These are phyloP conservation scores for Octopus bimaculoides DNA, from an alignment of 1,140 invertebrate genomes.

Conservation along the genomic window DNA sequence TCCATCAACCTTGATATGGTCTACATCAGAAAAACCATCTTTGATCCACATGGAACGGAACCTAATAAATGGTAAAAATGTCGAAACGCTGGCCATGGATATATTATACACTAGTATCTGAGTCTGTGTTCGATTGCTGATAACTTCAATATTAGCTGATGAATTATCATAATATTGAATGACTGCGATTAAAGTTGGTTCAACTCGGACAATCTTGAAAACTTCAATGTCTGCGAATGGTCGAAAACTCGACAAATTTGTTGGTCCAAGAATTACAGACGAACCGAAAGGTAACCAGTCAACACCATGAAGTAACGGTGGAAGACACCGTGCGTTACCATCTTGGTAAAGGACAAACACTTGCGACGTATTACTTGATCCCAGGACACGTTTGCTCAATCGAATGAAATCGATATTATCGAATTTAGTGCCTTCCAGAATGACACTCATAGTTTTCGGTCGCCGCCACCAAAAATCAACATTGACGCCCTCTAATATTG, in stretches of 20 bases:
- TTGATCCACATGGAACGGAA: slow-evolving; percentile 40
- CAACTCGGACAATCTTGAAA: slow-evolving; percentile 19
- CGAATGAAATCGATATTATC: slow-evolving; percentile 27
- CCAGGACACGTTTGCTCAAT: slow-evolving; percentile 25
- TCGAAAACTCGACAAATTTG: slow-evolving; percentile 20
- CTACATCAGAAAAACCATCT: slow-evolving; percentile 37
- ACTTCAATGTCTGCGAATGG: slow-evolving; percentile 30
- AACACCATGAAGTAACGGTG: slow-evolving; percentile 36
- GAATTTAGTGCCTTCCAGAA: slow-evolving; percentile 16
- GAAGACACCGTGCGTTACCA: slow-evolving; percentile 33
- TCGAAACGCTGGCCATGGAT: neutral
- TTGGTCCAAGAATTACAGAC: slow-evolving; percentile 37
- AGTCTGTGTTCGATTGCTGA: neutral
- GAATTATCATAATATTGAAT: neutral
- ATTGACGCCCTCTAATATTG: slow-evolving; percentile 36
- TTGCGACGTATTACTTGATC: slow-evolving; percentile 28
- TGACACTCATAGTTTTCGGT: slow-evolving; percentile 29
- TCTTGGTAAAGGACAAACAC: slow-evolving; percentile 43
- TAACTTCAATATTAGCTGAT: neutral
- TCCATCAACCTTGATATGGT: slow-evolving; percentile 34
- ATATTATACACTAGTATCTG: neutral
- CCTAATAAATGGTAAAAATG: slow-evolving; percentile 29
- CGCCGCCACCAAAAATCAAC: slow-evolving; percentile 42
- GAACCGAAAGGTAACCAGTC: slow-evolving; percentile 47
- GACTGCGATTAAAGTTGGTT: neutral